A percentile compares a stretch with the other conserved stretches of the same genome.
Conservation (phyloP, 2,113 vertebrate genomes). For the Onychostruthus taczanowskii region DNA sequence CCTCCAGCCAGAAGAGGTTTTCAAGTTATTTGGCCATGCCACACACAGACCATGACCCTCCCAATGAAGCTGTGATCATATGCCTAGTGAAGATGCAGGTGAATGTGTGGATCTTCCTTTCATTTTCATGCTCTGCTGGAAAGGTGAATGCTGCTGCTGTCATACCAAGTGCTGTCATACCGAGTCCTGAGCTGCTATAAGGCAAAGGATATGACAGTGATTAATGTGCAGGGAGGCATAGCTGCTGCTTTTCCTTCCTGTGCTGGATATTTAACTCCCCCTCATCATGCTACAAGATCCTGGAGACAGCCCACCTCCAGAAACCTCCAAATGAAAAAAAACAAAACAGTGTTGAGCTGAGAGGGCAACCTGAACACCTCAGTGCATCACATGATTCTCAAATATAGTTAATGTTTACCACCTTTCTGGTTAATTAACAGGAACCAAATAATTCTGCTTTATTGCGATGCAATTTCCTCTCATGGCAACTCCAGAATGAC, state of each 20-base stretch:
- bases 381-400: neutral
- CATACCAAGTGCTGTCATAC: neutral
- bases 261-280: neutral
- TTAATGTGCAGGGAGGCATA: neutral
- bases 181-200: neutral
- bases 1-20: neutral
- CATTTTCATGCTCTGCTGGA: neutral
- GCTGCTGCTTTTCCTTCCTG: neutral
- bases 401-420: slow-evolving; percentile 12
- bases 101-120: neutral
- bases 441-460: neutral
- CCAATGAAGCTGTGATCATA: neutral
- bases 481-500: neutral
- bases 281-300: fast-evolving
- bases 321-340: neutral
- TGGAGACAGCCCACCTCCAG: neutral
- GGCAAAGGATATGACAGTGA: neutral
- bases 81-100: fast-evolving
- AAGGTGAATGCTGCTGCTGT: neutral
- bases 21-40: neutral
- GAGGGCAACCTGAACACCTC: neutral
- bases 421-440: neutral
- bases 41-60: fast-evolving
- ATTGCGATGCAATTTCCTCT: neutral
- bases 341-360: fast-evolving